Base-by-base conservation (phyloP, 2,113 vertebrate species). In the Meles meles region DNA sequence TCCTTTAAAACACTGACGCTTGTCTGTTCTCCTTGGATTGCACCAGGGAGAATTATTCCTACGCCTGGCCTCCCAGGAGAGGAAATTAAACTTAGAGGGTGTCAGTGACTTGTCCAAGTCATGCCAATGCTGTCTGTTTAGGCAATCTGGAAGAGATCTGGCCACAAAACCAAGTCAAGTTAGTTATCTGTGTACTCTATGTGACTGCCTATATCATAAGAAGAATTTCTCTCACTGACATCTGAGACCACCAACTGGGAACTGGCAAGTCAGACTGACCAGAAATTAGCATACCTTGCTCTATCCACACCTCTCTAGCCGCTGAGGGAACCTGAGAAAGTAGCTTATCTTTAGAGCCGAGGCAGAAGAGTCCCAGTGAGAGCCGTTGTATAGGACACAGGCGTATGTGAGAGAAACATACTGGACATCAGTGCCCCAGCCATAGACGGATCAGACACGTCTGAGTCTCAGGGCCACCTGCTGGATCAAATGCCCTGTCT, bases 1-100 rank as follows among this genome's bases (percentile, higher is more conserved):
- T 77, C 92, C 93, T 92, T 93, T 94, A 74, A 94, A 97, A 97
- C 44, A 97, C 59, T 82, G 90, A 94, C 0, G 1, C 84, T 95
- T 61, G 59, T 92, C 95, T 94, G 39, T 72, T 95, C 93, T 92
- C 90, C 87, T 83, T 85, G 47, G 67, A 97, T 80, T 88, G 81
- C 55, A 90, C 72, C 61, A 81, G 29, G 79, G 95, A 94, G 90
- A 94, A 93, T 83, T 52, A 89, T 57, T 93, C 88, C 88, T 79
- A 42, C 57, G 47, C 29, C 44, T 83, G 83, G 76, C 72, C 89
- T 94, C 93, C 72, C 5, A 55, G 59, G 49, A 37, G 21, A 47
- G 23, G 27, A 61, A 96, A 89, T 83, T 85, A 97, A 96, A 69
- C 34, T 84, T 55, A 93, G 12, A 87, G n/a, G 37, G 61, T 83